phyloP scores from a whole-genome alignment of 2,113 vertebrate genomes.

The Prochilodus magdalenae region DNA sequence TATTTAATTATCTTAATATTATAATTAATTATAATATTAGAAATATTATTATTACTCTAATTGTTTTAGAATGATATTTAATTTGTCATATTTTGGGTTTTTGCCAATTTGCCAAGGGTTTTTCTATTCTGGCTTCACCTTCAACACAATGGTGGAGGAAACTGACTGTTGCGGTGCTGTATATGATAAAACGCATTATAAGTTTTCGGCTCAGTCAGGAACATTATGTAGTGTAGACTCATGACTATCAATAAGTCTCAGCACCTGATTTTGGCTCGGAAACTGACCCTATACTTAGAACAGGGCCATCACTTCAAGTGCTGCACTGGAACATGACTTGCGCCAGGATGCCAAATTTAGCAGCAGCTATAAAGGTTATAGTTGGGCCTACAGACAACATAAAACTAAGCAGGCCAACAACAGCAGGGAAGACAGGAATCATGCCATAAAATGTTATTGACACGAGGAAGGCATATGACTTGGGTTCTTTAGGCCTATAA shows the following conservation, averaged over 20 bases:
- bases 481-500: neutral
- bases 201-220: neutral
- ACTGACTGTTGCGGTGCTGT: neutral
- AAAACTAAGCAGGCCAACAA: neutral
- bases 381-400: neutral
- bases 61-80: too few relatives aligned
- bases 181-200: too few relatives aligned
- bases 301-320: slow-evolving; percentile 28
- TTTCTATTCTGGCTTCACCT: too few relatives aligned
- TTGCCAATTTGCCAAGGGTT: too few relatives aligned
- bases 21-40: too few relatives aligned
- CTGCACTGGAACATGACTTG: slow-evolving; percentile 33
- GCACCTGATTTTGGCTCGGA: slow-evolving; percentile 41
- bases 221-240: neutral
- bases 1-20: too few relatives aligned
- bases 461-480: neutral
- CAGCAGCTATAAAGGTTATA: slow-evolving; percentile 54
- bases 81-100: too few relatives aligned
- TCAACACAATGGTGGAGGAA: too few relatives aligned
- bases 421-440: neutral
- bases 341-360: slow-evolving; percentile 45
- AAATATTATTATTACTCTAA: too few relatives aligned
- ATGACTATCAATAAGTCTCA: neutral
- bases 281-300: slow-evolving; percentile 44
- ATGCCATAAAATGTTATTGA: neutral